A percentile compares a stretch with the other conserved stretches of the same genome.
These are phyloP conservation scores for Clarias platycephalus DNA, from an alignment of 2,797 vertebrate species.

Conservation along the genomic window DNA sequence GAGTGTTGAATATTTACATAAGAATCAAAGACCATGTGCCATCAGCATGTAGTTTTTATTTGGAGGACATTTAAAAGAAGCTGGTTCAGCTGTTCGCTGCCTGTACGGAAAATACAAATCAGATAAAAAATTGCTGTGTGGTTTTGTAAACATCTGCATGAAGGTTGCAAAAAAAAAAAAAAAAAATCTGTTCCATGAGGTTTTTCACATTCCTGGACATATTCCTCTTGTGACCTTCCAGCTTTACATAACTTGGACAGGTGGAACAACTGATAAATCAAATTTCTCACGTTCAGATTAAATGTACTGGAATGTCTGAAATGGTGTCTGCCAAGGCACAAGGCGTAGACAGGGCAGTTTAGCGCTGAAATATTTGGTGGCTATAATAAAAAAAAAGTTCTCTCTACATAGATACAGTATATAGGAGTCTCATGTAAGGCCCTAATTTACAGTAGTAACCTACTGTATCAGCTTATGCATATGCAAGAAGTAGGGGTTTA, in stretches of 20 bases:
- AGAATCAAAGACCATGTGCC: not conserved
- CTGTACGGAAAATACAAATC: not conserved
- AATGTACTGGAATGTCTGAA: conserved; percentile 26
- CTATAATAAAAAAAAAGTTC: conserved; percentile 2
- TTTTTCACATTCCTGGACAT: conserved; percentile 49
- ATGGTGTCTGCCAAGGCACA: conserved; percentile 9
- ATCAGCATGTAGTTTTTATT: not conserved
- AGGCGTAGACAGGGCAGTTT: not conserved
- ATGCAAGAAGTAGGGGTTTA: not conserved
- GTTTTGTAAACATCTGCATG: not conserved
- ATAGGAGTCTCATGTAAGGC: not conserved
- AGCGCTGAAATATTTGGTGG: not conserved
- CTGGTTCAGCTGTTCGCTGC: not conserved
- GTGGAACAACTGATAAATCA: conserved; percentile 48
- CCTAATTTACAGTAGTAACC: not conserved
- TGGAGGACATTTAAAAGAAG: not conserved
- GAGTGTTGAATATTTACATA: not conserved
- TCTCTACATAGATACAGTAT: not conserved
- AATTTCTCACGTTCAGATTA: conserved; percentile 24
- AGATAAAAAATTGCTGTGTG: not conserved
- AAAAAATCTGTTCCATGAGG: conserved; percentile 29
- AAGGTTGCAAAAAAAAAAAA: not conserved
- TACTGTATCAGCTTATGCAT: too few relatives aligned
- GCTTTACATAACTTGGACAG: conserved; percentile 25
- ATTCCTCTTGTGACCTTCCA: not conserved